Conservation (phyloP, 2,888 invertebrate genomes). For the Pristionchus arcanus region DNA sequence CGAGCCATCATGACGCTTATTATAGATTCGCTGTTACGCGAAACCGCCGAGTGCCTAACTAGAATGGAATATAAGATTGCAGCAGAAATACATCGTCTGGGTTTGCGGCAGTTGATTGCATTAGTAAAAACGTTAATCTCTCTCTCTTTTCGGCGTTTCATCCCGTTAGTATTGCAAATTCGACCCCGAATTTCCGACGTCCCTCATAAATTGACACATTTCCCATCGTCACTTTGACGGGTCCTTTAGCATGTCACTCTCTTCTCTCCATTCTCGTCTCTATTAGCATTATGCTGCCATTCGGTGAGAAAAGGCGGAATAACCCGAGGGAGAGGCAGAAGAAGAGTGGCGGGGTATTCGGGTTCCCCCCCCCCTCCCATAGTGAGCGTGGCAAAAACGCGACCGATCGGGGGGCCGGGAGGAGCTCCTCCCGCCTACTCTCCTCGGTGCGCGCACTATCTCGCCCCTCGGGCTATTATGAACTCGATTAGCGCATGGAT, state of each 20-base stretch:
- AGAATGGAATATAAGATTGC: not conserved
- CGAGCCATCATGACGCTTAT: not conserved
- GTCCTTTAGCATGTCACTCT: not conserved
- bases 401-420: not conserved
- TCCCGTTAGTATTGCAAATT: not conserved
- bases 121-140: not conserved
- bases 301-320: conserved; percentile 33
- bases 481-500: conserved; percentile 53
- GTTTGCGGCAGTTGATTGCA: no score
- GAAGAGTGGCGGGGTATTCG: conserved; percentile 20
- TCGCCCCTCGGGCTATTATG: conserved; percentile 13
- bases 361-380: conserved; percentile 40
- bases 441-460: not conserved
- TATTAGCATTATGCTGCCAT: conserved; percentile 36
- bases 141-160: not conserved
- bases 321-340: not conserved
- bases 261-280: conserved; percentile 9
- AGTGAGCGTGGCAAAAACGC: not conserved
- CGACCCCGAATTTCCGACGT: not conserved
- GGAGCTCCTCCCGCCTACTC: not conserved
- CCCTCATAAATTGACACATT: not conserved
- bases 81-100: no score
- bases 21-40: not conserved
- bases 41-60: not conserved
- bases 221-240: not conserved